A percentile compares a stretch with the other conserved stretches of the same genome.
Evolutionary conservation across 2,113 vertebrate species (phyloP).

Genomic region (Sorex fumeus): DNA sequence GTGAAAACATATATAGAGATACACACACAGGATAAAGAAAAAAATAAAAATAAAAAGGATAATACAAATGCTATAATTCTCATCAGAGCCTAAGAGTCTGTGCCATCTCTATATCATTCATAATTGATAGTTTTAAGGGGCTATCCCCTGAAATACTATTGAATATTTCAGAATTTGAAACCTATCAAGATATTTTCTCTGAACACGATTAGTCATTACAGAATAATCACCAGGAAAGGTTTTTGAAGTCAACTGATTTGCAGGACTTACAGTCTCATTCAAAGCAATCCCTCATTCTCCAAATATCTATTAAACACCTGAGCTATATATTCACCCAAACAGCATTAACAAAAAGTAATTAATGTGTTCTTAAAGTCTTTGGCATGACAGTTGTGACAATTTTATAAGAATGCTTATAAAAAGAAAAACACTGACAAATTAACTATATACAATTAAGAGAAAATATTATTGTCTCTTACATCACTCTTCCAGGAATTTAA

Average conservation of each 20-base stretch:
- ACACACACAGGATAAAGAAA: neutral
- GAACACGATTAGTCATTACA: slow-evolving; percentile 55
- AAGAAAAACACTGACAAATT: slow-evolving; percentile 69
- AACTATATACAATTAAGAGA: slow-evolving; percentile 68
- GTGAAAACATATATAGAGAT: neutral
- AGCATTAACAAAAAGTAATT: slow-evolving; percentile 76
- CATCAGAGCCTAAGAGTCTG: slow-evolving; percentile 4
- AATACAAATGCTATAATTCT: neutral
- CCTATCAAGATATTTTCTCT: neutral
- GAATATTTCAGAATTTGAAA: slow-evolving; percentile 39
- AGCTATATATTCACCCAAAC: slow-evolving; percentile 64
- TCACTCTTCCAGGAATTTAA: slow-evolving; percentile 69
- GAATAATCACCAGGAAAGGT: neutral
- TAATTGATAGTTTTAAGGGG: slow-evolving; percentile 25
- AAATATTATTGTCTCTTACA: neutral
- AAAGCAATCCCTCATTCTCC: slow-evolving; percentile 74
- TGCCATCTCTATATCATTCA: slow-evolving; percentile 13
- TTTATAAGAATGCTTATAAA: slow-evolving; percentile 74
- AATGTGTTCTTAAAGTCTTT: slow-evolving; percentile 54
- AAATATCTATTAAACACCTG: slow-evolving; percentile 67
- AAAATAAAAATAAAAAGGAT: neutral
- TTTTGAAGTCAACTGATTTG: slow-evolving; percentile 66
- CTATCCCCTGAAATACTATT: slow-evolving; percentile 40
- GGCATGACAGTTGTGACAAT: slow-evolving; percentile 49
- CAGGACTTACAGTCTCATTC: slow-evolving; percentile 75